These are phyloP conservation scores for Heliconius eleuchia DNA, from an alignment of 1,140 invertebrate species.

Conservation along the genomic window DNA sequence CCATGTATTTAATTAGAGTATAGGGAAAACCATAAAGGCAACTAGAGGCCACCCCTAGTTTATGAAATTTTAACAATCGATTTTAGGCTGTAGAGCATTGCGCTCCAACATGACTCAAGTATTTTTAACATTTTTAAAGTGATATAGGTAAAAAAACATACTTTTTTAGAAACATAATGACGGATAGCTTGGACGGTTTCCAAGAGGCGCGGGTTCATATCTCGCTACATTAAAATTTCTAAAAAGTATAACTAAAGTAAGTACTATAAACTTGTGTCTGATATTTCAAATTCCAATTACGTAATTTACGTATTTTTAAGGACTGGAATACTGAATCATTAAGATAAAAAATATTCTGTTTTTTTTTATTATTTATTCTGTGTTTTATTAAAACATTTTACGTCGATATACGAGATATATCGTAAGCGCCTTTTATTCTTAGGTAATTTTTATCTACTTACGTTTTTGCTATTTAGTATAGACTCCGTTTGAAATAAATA, in stretches of 20 bases:
- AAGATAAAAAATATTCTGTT: not conserved
- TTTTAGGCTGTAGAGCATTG: not conserved
- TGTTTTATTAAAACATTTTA: not conserved
- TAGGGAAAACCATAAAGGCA: not conserved
- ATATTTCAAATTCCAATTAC: not conserved
- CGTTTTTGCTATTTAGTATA: not conserved
- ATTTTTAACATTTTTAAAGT: not conserved
- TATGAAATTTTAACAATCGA: not conserved
- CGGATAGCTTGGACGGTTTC: too few species aligned
- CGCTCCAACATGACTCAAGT: too few species aligned
- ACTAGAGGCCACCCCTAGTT: not conserved
- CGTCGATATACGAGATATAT: not conserved
- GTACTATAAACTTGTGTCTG: not conserved
- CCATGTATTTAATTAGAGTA: not conserved
- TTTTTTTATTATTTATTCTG: not conserved
- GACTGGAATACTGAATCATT: not conserved
- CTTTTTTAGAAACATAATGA: too few species aligned
- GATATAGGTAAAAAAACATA: too few species aligned
- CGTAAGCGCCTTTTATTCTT: not conserved
- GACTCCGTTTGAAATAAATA: too few species aligned
- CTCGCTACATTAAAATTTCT: too few species aligned
- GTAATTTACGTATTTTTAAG: not conserved
- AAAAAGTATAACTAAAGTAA: not conserved
- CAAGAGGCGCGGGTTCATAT: too few species aligned
- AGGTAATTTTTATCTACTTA: not conserved